Evolutionary conservation across 2,888 invertebrate genomes (phyloP).

Genomic region (Drosophila multiciliata): DNA sequence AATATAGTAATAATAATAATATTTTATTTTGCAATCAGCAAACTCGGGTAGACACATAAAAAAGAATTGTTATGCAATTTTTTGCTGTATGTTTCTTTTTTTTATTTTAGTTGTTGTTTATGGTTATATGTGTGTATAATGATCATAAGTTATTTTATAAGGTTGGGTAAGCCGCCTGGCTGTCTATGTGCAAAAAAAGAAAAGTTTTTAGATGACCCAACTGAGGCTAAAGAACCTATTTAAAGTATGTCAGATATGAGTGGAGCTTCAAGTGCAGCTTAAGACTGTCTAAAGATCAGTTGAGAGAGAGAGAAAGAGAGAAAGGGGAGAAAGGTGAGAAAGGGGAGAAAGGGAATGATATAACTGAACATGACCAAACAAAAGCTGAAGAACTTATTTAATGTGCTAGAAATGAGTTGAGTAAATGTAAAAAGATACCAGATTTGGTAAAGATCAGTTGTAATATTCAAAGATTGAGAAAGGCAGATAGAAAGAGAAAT

Average conservation of each 20-base stretch:
- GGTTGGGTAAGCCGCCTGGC: constrained; percentile 24
- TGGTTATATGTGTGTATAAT: constrained; percentile 13
- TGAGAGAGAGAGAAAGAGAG: no score
- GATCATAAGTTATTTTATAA: constrained; percentile 21
- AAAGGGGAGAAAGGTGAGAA: background rate
- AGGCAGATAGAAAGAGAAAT: background rate
- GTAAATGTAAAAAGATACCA: background rate
- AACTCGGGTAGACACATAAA: constrained; percentile 62
- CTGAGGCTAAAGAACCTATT: constrained; percentile 26
- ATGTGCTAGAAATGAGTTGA: background rate
- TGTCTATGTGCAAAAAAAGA: background rate
- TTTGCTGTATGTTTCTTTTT: constrained; percentile 26
- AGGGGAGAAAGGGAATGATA: background rate
- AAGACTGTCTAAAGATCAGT: background rate
- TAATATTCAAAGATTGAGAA: background rate
- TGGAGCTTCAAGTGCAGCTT: background rate
- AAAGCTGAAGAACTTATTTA: constrained; percentile 24
- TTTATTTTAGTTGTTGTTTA: constrained; percentile 19
- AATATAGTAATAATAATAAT: constrained; percentile 28
- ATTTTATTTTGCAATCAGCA: constrained; percentile 60
- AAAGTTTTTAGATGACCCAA: constrained; percentile 30
- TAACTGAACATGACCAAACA: constrained; percentile 24
- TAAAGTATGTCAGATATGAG: constrained; percentile 1
- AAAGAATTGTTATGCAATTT: constrained; percentile 74
- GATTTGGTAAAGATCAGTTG: background rate